phyloP scores from a whole-genome alignment of 2,113 vertebrate species.

The Scortum barcoo region DNA sequence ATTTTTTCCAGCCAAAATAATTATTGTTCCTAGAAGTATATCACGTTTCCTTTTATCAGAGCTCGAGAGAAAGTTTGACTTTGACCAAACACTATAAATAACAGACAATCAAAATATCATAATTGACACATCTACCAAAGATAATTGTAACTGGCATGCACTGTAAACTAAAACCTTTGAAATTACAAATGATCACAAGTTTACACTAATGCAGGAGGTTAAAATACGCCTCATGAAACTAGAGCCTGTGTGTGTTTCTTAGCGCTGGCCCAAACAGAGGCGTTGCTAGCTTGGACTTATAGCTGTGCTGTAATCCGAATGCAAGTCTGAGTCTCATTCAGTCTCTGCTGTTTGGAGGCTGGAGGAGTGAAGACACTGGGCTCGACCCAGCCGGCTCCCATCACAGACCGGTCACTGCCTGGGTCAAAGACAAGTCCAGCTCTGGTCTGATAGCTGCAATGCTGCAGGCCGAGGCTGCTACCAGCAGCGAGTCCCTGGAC shows the following conservation, averaged over 20 bases:
- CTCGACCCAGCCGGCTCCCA: conserved; percentile 33
- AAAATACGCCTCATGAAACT: conserved; percentile 27
- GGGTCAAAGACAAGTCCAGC: conserved; percentile 27
- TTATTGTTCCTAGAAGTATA: conserved; percentile 28
- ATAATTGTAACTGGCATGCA: conserved; percentile 20
- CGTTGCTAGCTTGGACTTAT: conserved; percentile 13
- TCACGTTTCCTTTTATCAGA: conserved; percentile 3
- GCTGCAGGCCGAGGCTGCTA: conserved; percentile 48
- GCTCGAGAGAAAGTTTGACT: conserved; percentile 1
- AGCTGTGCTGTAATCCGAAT: conserved; percentile 11
- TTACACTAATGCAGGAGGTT: not conserved
- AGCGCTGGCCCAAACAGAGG: conserved; percentile 29
- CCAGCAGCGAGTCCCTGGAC: conserved; percentile 41
- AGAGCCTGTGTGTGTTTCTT: conserved; percentile 25
- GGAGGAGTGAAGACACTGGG: conserved; percentile 34
- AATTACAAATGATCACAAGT: conserved; percentile 18
- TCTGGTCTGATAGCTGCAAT: conserved; percentile 12
- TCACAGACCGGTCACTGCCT: conserved; percentile 43
- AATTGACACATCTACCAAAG: conserved; percentile 8
- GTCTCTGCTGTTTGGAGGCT: conserved; percentile 17
- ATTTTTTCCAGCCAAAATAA: conserved; percentile 24
- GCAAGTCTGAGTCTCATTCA: conserved; percentile 29
- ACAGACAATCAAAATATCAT: conserved; percentile 17
- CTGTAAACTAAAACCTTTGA: conserved; percentile 17
- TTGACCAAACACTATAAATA: conserved; percentile 31